phyloP scores from a whole-genome alignment of 2,888 invertebrate genomes.

The Incurvaria masculella region DNA sequence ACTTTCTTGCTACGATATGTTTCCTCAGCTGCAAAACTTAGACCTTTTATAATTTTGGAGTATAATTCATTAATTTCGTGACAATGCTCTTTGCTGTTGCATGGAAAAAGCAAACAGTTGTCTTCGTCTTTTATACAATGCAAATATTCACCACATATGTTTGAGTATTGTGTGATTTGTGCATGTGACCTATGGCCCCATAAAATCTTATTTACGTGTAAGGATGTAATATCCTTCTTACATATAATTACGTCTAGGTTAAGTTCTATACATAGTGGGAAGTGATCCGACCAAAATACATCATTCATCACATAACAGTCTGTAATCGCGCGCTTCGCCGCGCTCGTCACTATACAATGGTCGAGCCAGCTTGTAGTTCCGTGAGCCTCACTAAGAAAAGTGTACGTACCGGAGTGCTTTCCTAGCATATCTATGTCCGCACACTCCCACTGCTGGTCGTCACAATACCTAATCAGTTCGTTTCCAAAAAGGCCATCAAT shows the following conservation, averaged over 20 bases:
- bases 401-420: neutral
- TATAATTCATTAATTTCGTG: neutral
- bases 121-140: neutral
- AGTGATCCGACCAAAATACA: neutral
- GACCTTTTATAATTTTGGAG: neutral
- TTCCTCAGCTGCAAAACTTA: neutral
- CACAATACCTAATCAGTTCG: neutral
- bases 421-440: neutral
- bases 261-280: neutral
- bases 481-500: neutral
- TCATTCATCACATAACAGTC: neutral
- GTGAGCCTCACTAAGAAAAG: neutral
- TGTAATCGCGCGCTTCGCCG: neutral
- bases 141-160: neutral
- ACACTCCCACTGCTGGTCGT: neutral
- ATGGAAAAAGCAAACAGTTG: neutral
- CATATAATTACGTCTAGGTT: too few species aligned
- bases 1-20: neutral
- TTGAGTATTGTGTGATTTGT: neutral
- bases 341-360: neutral
- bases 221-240: neutral
- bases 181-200: neutral
- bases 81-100: neutral
- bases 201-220: neutral
- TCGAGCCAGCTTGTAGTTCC: neutral